Evolutionary conservation across 2,888 invertebrate species (phyloP).

Genomic region (Harmothoe impar): DNA sequence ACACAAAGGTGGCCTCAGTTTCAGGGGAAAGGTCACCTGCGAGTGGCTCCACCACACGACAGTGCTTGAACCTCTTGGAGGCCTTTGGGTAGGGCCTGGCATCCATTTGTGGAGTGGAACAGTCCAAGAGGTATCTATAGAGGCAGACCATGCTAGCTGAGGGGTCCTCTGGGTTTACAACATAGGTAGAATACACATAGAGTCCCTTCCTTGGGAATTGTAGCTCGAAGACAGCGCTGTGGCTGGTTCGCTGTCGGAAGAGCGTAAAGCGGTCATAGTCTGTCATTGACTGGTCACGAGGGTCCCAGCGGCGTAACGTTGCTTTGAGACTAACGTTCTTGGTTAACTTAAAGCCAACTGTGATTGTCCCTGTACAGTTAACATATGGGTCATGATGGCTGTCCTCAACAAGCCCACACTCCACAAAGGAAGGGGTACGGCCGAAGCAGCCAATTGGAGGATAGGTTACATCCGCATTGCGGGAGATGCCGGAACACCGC

Average conservation of each 20-base stretch:
- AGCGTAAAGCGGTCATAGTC: conserved; percentile 68
- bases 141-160: conserved; percentile 56
- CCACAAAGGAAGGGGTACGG: conserved; percentile 64
- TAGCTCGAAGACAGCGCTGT: conserved; percentile 64
- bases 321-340: conserved; percentile 64
- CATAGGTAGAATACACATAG: conserved; percentile 69
- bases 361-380: conserved; percentile 54
- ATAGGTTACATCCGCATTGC: conserved; percentile 65
- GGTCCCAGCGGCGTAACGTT: conserved; percentile 65
- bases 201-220: conserved; percentile 68
- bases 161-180: conserved; percentile 55
- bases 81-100: conserved; percentile 67
- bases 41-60: conserved; percentile 70
- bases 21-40: conserved; percentile 68
- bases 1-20: conserved; percentile 64
- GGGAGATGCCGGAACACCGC: conserved; percentile 62
- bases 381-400: conserved; percentile 67
- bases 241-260: conserved; percentile 63
- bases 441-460: conserved; percentile 69
- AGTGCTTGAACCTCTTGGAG: conserved; percentile 69
- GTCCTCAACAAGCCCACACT: conserved; percentile 66
- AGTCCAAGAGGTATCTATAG: conserved; percentile 69
- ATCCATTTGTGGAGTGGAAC: conserved; percentile 61
- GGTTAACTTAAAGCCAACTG: conserved; percentile 32
- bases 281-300: conserved; percentile 48